Evolutionary conservation across 2,113 vertebrate genomes (phyloP).

Genomic region (Peucedramus taeniatus): DNA sequence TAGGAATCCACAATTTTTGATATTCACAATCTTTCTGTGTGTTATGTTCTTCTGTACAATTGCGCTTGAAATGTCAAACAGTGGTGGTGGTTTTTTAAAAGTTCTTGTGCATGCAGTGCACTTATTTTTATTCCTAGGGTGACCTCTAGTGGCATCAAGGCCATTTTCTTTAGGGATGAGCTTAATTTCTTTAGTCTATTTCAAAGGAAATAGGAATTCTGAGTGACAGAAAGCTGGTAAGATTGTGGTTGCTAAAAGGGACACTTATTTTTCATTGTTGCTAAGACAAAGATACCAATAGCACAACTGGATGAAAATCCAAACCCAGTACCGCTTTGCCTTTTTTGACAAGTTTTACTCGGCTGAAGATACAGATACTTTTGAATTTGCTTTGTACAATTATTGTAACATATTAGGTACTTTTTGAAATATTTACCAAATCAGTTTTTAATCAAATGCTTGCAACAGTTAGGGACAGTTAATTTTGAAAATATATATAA

Average conservation of each 20-base stretch:
- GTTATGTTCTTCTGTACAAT: not conserved
- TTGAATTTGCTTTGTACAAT: not conserved
- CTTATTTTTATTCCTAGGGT: not conserved
- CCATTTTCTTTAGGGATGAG: not conserved
- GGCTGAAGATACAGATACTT: not conserved
- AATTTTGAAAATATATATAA: not conserved
- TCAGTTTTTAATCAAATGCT: not conserved
- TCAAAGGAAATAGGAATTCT: not conserved
- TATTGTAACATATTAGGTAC: not conserved
- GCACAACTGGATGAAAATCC: not conserved
- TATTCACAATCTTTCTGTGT: not conserved
- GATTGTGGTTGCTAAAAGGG: not conserved
- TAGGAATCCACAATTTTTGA: not conserved
- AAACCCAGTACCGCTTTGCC: not conserved
- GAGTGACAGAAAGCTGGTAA: not conserved
- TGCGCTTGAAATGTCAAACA: not conserved
- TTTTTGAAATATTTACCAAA: not conserved
- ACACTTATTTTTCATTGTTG: not conserved
- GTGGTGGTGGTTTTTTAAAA: not conserved
- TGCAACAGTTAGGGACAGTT: not conserved
- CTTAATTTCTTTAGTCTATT: not conserved
- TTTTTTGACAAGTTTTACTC: not conserved
- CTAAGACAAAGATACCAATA: not conserved
- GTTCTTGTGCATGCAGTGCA: not conserved
- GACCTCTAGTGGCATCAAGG: slow-evolving; percentile 59